Percentiles rank a stretch among this genome's conserved stretches.
phyloP scores from a whole-genome alignment of 2,888 invertebrate species.

The Ophonus ardosiacus region DNA sequence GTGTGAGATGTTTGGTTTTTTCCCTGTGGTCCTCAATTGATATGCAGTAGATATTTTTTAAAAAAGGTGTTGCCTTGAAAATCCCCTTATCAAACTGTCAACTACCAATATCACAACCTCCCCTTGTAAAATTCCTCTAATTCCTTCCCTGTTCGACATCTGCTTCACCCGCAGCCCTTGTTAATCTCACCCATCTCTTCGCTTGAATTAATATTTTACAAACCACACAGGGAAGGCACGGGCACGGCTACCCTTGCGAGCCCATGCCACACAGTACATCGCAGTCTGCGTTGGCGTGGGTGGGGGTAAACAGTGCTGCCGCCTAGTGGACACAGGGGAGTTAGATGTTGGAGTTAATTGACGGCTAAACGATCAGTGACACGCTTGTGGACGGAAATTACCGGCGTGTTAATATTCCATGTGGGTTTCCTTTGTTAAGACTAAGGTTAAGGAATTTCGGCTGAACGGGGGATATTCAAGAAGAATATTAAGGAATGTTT shows the following conservation, averaged over 20 bases:
- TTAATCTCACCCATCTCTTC: conserved; percentile 38
- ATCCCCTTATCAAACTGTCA: neutral
- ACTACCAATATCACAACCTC: neutral
- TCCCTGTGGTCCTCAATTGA: too few species aligned
- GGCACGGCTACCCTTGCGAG: neutral
- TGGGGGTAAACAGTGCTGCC: neutral
- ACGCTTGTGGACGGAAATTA: conserved; percentile 31
- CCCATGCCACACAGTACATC: neutral
- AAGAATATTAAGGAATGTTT: neutral
- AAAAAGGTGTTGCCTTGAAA: too few species aligned
- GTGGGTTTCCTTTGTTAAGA: conserved; percentile 25
- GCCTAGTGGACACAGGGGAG: conserved; percentile 12
- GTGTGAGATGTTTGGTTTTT: too few species aligned
- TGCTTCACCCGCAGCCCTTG: conserved; percentile 23
- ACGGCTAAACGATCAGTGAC: conserved; percentile 50
- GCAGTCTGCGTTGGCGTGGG: neutral
- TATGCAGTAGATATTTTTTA: too few species aligned
- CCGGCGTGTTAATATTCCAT: conserved; percentile 38
- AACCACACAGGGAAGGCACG: conserved; percentile 15
- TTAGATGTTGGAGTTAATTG: conserved; percentile 49
- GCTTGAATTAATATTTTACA: conserved; percentile 53
- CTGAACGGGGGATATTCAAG: neutral
- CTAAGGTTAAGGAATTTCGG: neutral
- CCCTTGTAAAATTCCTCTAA: neutral
- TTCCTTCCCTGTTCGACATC: conserved; percentile 2